Percentiles rank a stretch among this genome's conserved stretches.
Conservation (phyloP, 1,140 invertebrate genomes). For the Leptinotarsa lineolata region DNA sequence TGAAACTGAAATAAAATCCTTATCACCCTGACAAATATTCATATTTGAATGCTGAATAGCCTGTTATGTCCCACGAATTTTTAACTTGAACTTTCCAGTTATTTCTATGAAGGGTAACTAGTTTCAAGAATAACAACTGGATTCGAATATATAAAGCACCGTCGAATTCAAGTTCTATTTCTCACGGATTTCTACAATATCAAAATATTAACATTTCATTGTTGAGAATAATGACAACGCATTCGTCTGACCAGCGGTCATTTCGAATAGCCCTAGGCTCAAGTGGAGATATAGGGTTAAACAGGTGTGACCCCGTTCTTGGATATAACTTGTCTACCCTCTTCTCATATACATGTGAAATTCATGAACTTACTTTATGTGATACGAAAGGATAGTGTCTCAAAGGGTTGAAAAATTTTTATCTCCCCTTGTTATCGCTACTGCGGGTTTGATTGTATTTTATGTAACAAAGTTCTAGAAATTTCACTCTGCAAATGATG, state of each 20-base stretch:
- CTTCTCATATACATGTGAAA: conserved; percentile 5
- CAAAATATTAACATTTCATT: conserved; percentile 10
- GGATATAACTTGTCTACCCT: conserved; percentile 26
- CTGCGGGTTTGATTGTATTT: no score
- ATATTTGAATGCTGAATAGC: no score
- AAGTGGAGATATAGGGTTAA: conserved; percentile 20
- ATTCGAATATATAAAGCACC: not conserved
- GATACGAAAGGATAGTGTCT: not conserved
- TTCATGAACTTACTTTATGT: not conserved
- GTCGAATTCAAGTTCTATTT: conserved; percentile 1
- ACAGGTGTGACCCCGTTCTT: conserved; percentile 20
- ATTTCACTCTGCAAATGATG: no score
- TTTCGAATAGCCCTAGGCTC: conserved; percentile 7
- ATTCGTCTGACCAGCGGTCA: conserved; percentile 13
- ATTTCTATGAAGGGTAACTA: not conserved
- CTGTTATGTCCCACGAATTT: not conserved
- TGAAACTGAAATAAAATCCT: no score
- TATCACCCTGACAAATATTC: no score
- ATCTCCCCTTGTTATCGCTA: not conserved
- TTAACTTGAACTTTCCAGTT: not conserved
- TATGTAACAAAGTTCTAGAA: no score
- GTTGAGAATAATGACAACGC: conserved; percentile 9
- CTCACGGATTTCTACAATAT: conserved; percentile 8
- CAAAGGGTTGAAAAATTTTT: not conserved
- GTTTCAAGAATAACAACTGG: not conserved